A percentile compares a stretch with the other conserved stretches of the same genome.
phyloP scores from a whole-genome alignment of 2,113 vertebrate species.

The Labeo catla region DNA sequence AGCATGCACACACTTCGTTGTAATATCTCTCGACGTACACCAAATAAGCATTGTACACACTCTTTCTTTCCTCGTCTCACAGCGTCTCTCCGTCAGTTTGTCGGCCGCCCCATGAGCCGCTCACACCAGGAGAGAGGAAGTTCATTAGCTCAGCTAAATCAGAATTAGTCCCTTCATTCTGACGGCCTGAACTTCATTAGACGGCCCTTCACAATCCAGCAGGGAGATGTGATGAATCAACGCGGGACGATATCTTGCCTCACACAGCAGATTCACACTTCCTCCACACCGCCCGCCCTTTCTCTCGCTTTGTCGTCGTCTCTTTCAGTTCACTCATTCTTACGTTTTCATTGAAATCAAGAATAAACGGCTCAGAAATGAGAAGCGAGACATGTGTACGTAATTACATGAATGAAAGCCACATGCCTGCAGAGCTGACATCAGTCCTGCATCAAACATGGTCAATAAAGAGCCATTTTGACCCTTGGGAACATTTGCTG shows the following conservation, averaged over 20 bases:
- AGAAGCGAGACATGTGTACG: conserved; percentile 77
- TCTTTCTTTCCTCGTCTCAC: conserved; percentile 53
- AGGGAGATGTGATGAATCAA: conserved; percentile 98
- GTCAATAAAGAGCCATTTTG: neutral
- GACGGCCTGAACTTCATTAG: conserved; percentile 99
- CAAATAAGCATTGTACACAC: conserved; percentile 29
- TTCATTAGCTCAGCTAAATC: conserved; percentile 99
- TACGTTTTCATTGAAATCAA: neutral
- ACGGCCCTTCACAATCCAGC: conserved; percentile 98
- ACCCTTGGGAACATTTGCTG: neutral
- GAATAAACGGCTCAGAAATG: conserved; percentile 46
- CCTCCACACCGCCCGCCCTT: conserved; percentile 68
- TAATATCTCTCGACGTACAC: neutral
- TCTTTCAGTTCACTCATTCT: neutral
- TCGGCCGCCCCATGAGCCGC: conserved; percentile 94
- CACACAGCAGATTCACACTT: conserved; percentile 92
- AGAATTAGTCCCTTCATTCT: conserved; percentile 99
- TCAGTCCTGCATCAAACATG: conserved; percentile 2
- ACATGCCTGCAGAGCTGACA: neutral
- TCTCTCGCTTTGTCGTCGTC: conserved; percentile 29
- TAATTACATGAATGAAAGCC: conserved; percentile 62
- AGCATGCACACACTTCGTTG: neutral
- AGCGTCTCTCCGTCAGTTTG: conserved; percentile 67
- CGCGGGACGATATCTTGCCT: conserved; percentile 94
- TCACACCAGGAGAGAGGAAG: conserved; percentile 98